Percentiles rank a stretch among this genome's conserved stretches.
Evolutionary conservation across 2,113 vertebrate genomes (phyloP).

Genomic region (Pachycephala philippinensis): DNA sequence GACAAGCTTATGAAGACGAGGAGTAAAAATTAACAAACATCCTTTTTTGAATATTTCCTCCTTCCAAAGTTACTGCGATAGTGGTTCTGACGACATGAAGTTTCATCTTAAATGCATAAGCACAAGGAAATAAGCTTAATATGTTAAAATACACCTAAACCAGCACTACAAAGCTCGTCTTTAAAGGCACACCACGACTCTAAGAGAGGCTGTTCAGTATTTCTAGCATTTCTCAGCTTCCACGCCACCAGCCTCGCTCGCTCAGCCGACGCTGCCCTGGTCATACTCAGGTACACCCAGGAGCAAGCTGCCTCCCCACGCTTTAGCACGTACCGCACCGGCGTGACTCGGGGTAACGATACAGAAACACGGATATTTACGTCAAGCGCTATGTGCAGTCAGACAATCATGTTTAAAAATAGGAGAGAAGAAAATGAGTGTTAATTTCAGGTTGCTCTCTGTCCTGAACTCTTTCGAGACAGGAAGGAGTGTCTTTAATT

Average conservation of each 20-base stretch:
- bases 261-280: background rate
- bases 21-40: background rate
- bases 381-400: background rate
- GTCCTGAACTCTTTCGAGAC: background rate
- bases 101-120: fast-evolving
- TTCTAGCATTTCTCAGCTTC: background rate
- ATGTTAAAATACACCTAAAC: fast-evolving
- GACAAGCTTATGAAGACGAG: background rate
- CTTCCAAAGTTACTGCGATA: background rate
- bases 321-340: fast-evolving
- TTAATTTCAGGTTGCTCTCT: background rate
- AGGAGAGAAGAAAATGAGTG: background rate
- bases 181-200: fast-evolving
- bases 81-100: background rate
- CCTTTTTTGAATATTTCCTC: background rate
- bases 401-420: background rate
- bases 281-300: fast-evolving
- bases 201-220: fast-evolving
- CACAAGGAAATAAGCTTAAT: background rate
- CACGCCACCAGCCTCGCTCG: fast-evolving
- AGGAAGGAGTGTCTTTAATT: background rate
- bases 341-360: fast-evolving
- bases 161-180: background rate
- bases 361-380: background rate
- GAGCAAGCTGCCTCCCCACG: fast-evolving